Evolutionary conservation across 2,113 vertebrate genomes (phyloP).

Genomic region (Ondatra zibethicus): DNA sequence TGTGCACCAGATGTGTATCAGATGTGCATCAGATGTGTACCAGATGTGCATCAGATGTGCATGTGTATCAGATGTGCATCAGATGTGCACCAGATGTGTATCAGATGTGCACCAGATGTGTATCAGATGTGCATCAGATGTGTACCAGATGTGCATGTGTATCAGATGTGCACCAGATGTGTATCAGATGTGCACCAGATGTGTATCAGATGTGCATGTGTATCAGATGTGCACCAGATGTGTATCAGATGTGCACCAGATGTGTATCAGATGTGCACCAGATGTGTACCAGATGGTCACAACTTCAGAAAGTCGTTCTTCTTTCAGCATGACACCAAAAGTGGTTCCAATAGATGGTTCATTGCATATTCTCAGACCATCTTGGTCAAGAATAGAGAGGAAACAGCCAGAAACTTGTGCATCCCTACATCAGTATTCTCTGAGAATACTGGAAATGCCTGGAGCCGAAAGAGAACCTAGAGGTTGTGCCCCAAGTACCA

Average conservation of each 20-base stretch:
- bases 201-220: not conserved
- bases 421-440: not conserved
- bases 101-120: not conserved
- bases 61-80: too few species aligned
- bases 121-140: too few species aligned
- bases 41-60: too few species aligned
- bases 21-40: not conserved
- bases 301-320: constrained; percentile 18
- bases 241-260: too few species aligned
- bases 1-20: not conserved
- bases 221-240: not conserved
- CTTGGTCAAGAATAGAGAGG: not conserved
- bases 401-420: not conserved
- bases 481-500: not conserved
- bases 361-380: not conserved
- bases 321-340: not conserved
- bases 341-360: not conserved
- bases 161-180: too few species aligned
- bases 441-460: not conserved
- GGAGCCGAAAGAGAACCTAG: not conserved
- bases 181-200: too few species aligned
- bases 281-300: not conserved
- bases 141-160: not conserved
- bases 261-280: not conserved
- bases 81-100: not conserved